These are phyloP conservation scores for Myotis lucifugus DNA, from an alignment of 2,113 vertebrate genomes.

Conservation along the genomic window DNA sequence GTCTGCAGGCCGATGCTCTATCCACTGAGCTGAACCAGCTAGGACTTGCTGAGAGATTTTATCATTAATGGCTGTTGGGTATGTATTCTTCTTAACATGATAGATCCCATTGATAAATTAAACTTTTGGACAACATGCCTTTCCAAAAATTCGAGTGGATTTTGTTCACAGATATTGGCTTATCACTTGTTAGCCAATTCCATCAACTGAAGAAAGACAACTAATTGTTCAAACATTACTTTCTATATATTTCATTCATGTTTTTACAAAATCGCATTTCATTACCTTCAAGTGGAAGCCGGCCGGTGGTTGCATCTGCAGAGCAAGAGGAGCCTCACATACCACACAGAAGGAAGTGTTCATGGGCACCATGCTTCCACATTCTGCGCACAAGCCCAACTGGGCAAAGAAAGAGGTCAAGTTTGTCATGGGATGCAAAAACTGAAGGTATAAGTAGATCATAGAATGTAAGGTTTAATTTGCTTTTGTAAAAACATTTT, in stretches of 20 bases:
- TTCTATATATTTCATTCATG: not conserved
- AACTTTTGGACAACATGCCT: not conserved
- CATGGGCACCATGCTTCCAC: conserved; percentile 88
- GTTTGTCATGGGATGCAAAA: conserved; percentile 22
- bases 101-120: not conserved
- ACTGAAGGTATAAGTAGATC: not conserved
- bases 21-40: too few relatives aligned
- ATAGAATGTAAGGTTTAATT: not conserved
- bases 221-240: not conserved
- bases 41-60: not conserved
- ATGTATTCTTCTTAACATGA: not conserved
- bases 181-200: not conserved
- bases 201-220: conserved; percentile 3
- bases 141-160: conserved; percentile 11
- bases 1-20: too few relatives aligned
- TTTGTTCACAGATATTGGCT: not conserved
- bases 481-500: not conserved
- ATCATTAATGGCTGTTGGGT: not conserved
- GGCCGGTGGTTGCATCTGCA: conserved; percentile 87
- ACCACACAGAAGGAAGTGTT: conserved; percentile 90
- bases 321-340: conserved; percentile 88
- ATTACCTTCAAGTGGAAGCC: conserved; percentile 86
- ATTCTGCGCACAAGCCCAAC: conserved; percentile 89
- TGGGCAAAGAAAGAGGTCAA: conserved; percentile 73
- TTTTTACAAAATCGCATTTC: conserved; percentile 18